Evolutionary conservation across 2,797 vertebrate species (phyloP).

Genomic region (Smutsia gigantea): DNA sequence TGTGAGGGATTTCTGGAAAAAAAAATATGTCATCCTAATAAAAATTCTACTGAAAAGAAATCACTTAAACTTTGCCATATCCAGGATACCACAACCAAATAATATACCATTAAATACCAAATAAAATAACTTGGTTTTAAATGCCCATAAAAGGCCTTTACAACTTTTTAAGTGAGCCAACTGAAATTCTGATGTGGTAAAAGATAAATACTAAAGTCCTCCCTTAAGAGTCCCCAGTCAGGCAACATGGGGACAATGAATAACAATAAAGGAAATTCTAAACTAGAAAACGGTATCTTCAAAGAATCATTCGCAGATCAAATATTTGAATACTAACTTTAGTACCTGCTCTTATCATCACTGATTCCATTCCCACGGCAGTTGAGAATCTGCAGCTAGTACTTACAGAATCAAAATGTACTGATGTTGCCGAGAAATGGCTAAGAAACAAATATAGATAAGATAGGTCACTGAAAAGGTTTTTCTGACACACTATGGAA

Average conservation of each 20-base stretch:
- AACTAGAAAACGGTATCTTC: not conserved
- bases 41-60: not conserved
- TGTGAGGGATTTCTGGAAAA: not conserved
- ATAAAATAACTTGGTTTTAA: not conserved
- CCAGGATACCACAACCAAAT: not conserved
- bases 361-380: not conserved
- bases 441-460: constrained; percentile 13
- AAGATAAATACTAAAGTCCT: not conserved
- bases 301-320: not conserved
- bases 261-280: not conserved
- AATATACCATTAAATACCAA: not conserved
- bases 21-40: not conserved
- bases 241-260: not conserved
- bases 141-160: not conserved
- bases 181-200: not conserved
- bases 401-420: constrained; percentile 10
- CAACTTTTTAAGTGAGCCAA: not conserved
- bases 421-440: not conserved
- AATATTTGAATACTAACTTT: constrained; percentile 7
- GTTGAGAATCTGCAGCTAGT: not conserved
- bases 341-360: constrained; percentile 18
- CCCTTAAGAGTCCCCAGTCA: not conserved
- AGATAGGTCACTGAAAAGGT: not conserved
- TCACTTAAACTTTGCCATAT: not conserved
- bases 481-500: not conserved